Conservation (phyloP, 1,140 invertebrate species). For the Drosophila equinoxialis region DNA sequence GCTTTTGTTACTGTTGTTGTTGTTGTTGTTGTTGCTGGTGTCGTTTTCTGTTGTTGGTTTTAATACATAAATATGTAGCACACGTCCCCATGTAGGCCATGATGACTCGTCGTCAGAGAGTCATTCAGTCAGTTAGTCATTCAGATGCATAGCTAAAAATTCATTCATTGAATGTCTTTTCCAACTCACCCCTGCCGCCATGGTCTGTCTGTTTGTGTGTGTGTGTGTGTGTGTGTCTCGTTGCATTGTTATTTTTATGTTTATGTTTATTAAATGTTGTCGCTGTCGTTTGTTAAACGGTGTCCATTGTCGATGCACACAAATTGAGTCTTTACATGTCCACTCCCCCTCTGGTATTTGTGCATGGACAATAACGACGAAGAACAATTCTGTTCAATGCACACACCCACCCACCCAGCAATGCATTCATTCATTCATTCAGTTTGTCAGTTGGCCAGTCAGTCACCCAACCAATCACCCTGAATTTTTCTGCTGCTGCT, state of each 20-base stretch:
- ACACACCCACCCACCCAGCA: constrained; percentile 44
- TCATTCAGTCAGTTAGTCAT: constrained; percentile 37
- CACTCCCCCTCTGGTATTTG: not conserved
- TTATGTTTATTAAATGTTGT: constrained; percentile 57
- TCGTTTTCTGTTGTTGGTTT: constrained; percentile 19
- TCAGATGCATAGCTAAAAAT: constrained; percentile 35
- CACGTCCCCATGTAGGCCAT: constrained; percentile 51
- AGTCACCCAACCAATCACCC: constrained; percentile 12
- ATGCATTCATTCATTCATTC: not conserved
- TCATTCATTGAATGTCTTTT: constrained; percentile 47
- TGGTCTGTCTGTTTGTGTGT: constrained; percentile 19
- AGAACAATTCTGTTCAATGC: constrained; percentile 56
- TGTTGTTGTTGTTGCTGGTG: constrained; percentile 17
- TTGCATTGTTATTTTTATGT: constrained; percentile 54
- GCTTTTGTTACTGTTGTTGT: constrained; percentile 14
- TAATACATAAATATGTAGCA: constrained; percentile 44
- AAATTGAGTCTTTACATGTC: constrained; percentile 65
- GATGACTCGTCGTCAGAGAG: constrained; percentile 11
- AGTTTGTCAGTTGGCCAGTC: constrained; percentile 34
- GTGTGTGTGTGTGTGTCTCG: constrained; percentile 6
- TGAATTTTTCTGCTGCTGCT: constrained; percentile 33
- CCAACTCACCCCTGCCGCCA: not conserved
- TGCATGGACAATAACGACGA: constrained; percentile 30
- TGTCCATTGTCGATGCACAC: constrained; percentile 41
- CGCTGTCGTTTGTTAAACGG: constrained; percentile 43